A percentile compares a stretch with the other conserved stretches of the same genome.
phyloP scores from a whole-genome alignment of 1,140 invertebrate genomes.

The Geopemphigus sp. region DNA sequence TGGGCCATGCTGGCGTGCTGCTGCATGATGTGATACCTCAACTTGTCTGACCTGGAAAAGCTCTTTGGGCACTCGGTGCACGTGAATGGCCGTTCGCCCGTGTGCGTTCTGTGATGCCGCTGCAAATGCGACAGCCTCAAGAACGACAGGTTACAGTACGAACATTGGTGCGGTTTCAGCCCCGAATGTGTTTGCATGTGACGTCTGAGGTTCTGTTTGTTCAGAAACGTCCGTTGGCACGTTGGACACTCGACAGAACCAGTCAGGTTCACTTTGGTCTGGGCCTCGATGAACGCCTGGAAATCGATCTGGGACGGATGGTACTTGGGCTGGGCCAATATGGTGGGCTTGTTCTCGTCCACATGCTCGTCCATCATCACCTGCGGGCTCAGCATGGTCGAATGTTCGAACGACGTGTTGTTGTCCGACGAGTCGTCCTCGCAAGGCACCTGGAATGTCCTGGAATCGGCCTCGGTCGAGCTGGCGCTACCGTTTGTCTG shows the following conservation, averaged over 20 bases:
- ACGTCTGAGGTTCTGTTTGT: conserved; percentile 53
- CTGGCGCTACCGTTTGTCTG: conserved; percentile 26
- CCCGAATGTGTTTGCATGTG: conserved; percentile 56
- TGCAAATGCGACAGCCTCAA: conserved; percentile 57
- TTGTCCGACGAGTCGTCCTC: conserved; percentile 39
- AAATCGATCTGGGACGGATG: conserved; percentile 28
- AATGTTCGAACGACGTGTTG: conserved; percentile 10
- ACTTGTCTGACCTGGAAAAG: conserved; percentile 54
- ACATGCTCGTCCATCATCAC: conserved; percentile 37
- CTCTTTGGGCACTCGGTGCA: conserved; percentile 54
- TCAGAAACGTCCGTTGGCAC: conserved; percentile 53
- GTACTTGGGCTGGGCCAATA: conserved; percentile 34
- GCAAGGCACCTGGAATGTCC: conserved; percentile 2
- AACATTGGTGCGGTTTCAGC: conserved; percentile 56
- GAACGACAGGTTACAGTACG: conserved; percentile 57
- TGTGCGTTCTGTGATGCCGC: conserved; percentile 58
- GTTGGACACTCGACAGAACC: conserved; percentile 52
- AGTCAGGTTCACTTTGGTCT: conserved; percentile 24
- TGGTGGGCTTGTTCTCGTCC: conserved; percentile 38
- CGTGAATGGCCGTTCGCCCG: conserved; percentile 56
- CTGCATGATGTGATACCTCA: conserved; percentile 53
- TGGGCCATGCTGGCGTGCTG: conserved; percentile 51
- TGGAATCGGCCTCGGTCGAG: background rate
- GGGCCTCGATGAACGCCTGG: conserved; percentile 15
- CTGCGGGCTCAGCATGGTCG: conserved; percentile 34